Evolutionary conservation across 2,888 invertebrate genomes (phyloP).

Genomic region (Eupithecia exiguata): DNA sequence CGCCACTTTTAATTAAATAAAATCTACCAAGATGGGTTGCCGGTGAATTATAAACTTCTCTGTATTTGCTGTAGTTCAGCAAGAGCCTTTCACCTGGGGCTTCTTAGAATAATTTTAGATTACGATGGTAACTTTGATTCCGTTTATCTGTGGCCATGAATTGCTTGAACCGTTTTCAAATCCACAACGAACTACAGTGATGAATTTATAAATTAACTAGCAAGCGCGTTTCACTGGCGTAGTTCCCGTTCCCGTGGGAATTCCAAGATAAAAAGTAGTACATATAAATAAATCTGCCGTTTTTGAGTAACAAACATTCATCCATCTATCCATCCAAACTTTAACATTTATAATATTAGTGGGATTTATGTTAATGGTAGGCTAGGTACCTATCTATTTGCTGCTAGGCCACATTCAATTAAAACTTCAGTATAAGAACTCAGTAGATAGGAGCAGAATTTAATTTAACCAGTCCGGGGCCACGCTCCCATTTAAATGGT

Average conservation of each 20-base stretch:
- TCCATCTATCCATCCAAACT: no score
- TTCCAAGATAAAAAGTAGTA: no score
- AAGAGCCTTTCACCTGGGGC: not conserved
- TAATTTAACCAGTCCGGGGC: slow-evolving; percentile 61
- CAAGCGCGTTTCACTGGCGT: no score
- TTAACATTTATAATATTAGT: no score
- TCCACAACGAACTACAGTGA: not conserved
- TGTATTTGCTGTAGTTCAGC: slow-evolving; percentile 17
- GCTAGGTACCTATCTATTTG: not conserved
- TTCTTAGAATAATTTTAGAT: no score
- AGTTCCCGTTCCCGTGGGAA: no score
- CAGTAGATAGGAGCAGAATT: slow-evolving; percentile 60
- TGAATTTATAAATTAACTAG: not conserved
- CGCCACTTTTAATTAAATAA: slow-evolving; percentile 32
- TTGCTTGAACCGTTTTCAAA: not conserved
- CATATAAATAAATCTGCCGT: no score
- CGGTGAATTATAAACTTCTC: slow-evolving; percentile 18
- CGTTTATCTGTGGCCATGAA: not conserved
- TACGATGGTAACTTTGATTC: no score
- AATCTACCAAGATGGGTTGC: slow-evolving; percentile 19
- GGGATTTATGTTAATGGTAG: no score
- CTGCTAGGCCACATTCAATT: slow-evolving; percentile 30
- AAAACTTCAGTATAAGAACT: slow-evolving; percentile 52
- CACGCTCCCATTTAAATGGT: slow-evolving; percentile 50
- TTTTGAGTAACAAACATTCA: no score